Evolutionary conservation across 2,888 invertebrate species (phyloP), one percentile per base, ranked within the genome.

Genomic region (Aricia artaxerxes): DNA sequence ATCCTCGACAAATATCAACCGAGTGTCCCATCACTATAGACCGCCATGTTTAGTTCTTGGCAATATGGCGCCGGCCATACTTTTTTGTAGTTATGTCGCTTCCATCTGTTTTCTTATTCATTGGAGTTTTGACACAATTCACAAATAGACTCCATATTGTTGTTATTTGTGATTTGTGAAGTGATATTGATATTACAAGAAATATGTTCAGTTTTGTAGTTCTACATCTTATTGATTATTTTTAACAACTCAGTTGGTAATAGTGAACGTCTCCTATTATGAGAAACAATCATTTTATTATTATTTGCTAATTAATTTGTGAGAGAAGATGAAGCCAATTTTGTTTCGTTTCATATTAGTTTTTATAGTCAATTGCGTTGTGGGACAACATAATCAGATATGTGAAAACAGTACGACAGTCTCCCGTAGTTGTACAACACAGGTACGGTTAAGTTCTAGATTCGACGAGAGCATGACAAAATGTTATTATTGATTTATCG

Each of bases 381-480:
- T 83, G 84, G 88, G 88, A 80, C 83, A 84, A 35, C 83, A 84
- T 80, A 87, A 86, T 79, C 86, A 87, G 80, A 82, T 93, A 80
- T 92, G 91, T 83, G 88, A 87, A 76, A 90, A 90, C 78, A 88
- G 86, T 75, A 88, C 87, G 2, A 86, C 87, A 80, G 85, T 85
- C 81, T 85, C 86, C 31, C 86, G 90, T 31, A 92, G 90, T 84
- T 94, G 94, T 83, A 89, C 89, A 77, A 91, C 89, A 31, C 91
- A 92, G 91, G 94, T 93, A 87, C 2, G 53, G 35, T 16, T 80
- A 1, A 57, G 60, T 53, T 24, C 49, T 53, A 75, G 64, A 73
- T 9, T 79, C 5, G 4, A 31, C 24, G 40, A 76, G 24, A 77
- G 38, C 35, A 38, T 75, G 72, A 49, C 61, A 78, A 78, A 78